Base-by-base conservation (phyloP, 2,888 invertebrate species). In the Caenorhabditis drosophilae region DNA sequence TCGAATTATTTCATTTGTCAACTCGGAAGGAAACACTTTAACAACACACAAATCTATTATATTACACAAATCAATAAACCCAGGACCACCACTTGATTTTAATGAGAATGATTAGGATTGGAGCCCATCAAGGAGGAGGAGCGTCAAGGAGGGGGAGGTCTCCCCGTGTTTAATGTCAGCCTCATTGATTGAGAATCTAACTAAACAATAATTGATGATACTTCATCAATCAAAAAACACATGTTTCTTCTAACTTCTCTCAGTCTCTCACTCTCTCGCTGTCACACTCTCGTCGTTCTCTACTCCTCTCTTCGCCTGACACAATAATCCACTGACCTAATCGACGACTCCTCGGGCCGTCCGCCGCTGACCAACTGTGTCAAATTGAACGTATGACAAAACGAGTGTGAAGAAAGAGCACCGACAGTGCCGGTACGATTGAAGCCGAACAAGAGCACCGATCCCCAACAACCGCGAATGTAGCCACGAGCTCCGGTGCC, bases 401-500 rank as follows among this genome's bases (percentile, higher is more conserved):
- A 72, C 18, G 71, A 59, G 36, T 72, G 72, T 4, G 64, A 52
- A 0, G 67, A 54, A n/a, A 76, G 50, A 9, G 70, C 70, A 15
- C 67, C 69, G 1, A 69, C 62, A n/a, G 67, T 50, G 27, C 58
- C 77, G 11, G 78, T 77, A 9, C 75, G 49, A 59, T 80, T 80
- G 59, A 80, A 80, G 23, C 80, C 80, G 47, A 70, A 76, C 7
- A 76, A 56, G 25, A 79, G 70, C 11, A 78, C 64, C 2, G 68
- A 67, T 18, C 68, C 60, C 67, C 64, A 79, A 47, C 80, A 80
- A 31, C 80, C 80, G 9, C 80, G 70, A 35, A 80, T 79, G 59
- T 70, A 80, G 27, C 78, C 80, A 20, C 67, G 47, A 2, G 79
- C 79, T 9, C 80, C 80, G 26, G 74, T 71, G 38, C 80, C 80